Evolutionary conservation across 1,140 invertebrate species (phyloP).

Genomic region (Papilio machaon): DNA sequence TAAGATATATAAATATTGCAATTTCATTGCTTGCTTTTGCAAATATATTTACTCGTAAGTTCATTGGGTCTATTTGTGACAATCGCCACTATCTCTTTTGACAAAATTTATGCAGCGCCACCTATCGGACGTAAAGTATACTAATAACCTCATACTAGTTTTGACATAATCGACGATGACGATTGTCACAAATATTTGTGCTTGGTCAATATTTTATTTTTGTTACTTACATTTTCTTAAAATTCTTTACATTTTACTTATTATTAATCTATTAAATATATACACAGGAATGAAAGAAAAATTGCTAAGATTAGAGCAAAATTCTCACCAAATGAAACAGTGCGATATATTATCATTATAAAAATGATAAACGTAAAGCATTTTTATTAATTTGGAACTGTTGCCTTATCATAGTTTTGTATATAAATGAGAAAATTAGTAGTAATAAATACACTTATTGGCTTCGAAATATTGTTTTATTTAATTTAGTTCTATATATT

Average conservation of each 20-base stretch:
- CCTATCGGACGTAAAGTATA: too few relatives aligned
- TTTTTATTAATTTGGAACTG: slow-evolving; percentile 76
- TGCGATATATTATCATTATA: slow-evolving; percentile 41
- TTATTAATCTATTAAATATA: background rate
- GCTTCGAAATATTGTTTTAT: slow-evolving; percentile 73
- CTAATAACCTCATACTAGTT: too few relatives aligned
- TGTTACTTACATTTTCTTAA: background rate
- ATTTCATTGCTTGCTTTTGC: too few relatives aligned
- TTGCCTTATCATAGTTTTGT: slow-evolving; percentile 81
- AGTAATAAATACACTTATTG: slow-evolving; percentile 79
- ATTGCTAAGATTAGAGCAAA: slow-evolving; percentile 28
- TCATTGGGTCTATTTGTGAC: too few relatives aligned
- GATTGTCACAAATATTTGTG: too few relatives aligned
- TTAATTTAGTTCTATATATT: slow-evolving; percentile 43
- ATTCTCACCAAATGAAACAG: slow-evolving; percentile 11
- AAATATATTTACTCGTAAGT: too few relatives aligned
- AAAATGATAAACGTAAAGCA: slow-evolving; percentile 58
- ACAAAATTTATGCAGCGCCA: too few relatives aligned
- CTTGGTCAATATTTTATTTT: background rate
- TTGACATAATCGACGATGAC: too few relatives aligned
- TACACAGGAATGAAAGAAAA: background rate
- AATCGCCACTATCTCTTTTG: too few relatives aligned
- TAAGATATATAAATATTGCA: too few relatives aligned
- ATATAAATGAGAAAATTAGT: slow-evolving; percentile 75
- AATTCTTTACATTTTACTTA: background rate